Evolutionary conservation across 1,140 invertebrate species (phyloP).

Genomic region (Atta cephalotes): DNA sequence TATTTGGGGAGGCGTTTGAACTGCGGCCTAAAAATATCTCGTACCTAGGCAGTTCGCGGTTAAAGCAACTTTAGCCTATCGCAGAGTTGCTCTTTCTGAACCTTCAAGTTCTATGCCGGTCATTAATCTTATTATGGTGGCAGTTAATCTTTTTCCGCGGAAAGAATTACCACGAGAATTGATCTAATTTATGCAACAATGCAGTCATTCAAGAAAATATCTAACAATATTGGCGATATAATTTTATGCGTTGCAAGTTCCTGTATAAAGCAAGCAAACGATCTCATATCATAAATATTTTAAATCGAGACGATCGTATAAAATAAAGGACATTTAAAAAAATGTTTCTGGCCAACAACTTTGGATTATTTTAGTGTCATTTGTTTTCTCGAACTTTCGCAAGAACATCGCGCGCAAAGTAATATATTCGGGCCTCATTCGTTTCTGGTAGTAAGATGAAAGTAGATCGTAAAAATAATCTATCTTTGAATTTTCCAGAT

Average conservation of each 20-base stretch:
- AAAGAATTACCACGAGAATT: conserved; percentile 4
- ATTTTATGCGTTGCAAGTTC: not conserved
- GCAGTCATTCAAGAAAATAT: conserved; percentile 20
- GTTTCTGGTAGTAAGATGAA: conserved; percentile 11
- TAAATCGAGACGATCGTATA: not conserved
- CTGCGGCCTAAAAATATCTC: conserved; percentile 68
- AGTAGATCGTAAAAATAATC: conserved; percentile 45
- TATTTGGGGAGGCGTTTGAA: conserved; percentile 65
- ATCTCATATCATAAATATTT: not conserved
- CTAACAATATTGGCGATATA: not conserved
- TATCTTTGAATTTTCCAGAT: conserved; percentile 30
- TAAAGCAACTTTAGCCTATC: conserved; percentile 42
- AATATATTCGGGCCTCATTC: conserved; percentile 17
- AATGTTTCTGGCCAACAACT: not conserved
- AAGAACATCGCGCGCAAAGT: conserved; percentile 24
- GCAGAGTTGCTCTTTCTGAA: conserved; percentile 4
- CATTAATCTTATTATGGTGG: conserved; percentile 53
- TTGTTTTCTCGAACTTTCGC: not conserved
- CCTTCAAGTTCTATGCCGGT: conserved; percentile 36
- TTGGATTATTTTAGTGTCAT: conserved; percentile 29
- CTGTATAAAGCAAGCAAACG: not conserved
- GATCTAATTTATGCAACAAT: not conserved
- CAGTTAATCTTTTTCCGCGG: conserved; percentile 34
- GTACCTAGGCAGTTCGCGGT: conserved; percentile 48
- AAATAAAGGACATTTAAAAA: not conserved